Conservation (phyloP, 1,140 invertebrate genomes). For the Hetaerina americana region DNA sequence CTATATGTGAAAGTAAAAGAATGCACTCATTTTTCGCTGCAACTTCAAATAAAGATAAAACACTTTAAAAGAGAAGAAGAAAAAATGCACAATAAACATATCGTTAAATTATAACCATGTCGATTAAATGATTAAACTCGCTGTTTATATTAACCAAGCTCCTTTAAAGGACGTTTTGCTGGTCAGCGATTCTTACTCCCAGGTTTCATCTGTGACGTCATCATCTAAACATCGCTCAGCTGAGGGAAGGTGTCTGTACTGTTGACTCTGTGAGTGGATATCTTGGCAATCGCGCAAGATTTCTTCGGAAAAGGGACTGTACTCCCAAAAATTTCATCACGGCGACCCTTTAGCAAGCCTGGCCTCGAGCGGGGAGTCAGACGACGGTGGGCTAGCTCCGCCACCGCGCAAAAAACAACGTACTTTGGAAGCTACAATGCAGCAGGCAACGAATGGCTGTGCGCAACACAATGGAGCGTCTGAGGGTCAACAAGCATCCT, state of each 20-base stretch:
- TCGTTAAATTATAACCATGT: too few species aligned
- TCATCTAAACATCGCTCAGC: not conserved
- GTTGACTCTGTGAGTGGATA: constrained; percentile 8
- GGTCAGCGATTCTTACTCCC: not conserved
- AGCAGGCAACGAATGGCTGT: constrained; percentile 38
- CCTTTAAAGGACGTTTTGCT: not conserved
- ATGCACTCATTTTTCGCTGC: too few species aligned
- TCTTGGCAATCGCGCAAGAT: constrained; percentile 17
- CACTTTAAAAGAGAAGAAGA: too few species aligned
- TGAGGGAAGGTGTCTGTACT: not conserved
- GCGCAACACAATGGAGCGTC: constrained; percentile 39
- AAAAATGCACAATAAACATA: too few species aligned
- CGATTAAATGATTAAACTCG: not conserved
- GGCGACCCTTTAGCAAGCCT: constrained; percentile 61
- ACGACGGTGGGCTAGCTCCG: constrained; percentile 79
- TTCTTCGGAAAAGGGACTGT: constrained; percentile 17
- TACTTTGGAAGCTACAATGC: constrained; percentile 44
- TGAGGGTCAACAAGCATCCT: constrained; percentile 18
- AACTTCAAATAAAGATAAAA: too few species aligned
- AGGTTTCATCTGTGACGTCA: not conserved
- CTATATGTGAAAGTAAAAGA: too few species aligned
- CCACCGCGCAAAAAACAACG: constrained; percentile 85
- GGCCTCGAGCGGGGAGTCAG: constrained; percentile 81
- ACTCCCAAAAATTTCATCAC: constrained; percentile 25
- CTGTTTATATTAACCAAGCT: not conserved